A percentile compares a stretch with the other conserved stretches of the same genome.
Evolutionary conservation across 2,113 vertebrate species (phyloP).

Genomic region (Rhea americana): DNA sequence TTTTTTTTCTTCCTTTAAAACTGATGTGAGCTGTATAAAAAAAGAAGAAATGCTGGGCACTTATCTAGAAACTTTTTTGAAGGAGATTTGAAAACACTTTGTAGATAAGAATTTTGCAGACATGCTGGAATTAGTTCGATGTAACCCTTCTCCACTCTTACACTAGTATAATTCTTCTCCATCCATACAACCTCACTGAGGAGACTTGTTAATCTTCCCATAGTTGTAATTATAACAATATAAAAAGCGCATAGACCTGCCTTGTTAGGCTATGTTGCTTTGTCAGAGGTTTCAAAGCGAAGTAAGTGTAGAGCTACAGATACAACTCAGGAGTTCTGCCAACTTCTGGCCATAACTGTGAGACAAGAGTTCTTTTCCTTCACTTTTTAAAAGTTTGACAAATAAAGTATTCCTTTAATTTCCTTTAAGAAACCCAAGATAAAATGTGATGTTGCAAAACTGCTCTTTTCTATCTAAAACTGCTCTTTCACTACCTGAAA

Average conservation of each 20-base stretch:
- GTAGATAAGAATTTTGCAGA: neutral
- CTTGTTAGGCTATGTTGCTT: neutral
- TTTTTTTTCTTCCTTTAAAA: neutral
- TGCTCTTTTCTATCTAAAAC: neutral
- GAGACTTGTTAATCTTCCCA: neutral
- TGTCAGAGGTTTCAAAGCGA: neutral
- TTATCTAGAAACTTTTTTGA: neutral
- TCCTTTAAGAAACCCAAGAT: neutral
- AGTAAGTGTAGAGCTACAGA: neutral
- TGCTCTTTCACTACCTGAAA: neutral
- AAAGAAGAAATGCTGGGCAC: neutral
- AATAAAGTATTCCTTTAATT: neutral
- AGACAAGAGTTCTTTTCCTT: neutral
- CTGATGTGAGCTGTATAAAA: conserved; percentile 39
- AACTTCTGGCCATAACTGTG: neutral
- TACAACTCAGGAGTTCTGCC: neutral
- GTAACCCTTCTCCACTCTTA: neutral
- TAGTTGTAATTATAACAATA: neutral
- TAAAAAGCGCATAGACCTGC: neutral
- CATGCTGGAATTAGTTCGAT: neutral
- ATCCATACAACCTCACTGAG: neutral
- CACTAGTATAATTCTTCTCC: neutral
- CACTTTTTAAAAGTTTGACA: neutral
- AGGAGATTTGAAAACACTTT: neutral
- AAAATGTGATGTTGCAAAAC: neutral